Conservation (phyloP, 2,797 vertebrate species). For the Luscinia megarhynchos region DNA sequence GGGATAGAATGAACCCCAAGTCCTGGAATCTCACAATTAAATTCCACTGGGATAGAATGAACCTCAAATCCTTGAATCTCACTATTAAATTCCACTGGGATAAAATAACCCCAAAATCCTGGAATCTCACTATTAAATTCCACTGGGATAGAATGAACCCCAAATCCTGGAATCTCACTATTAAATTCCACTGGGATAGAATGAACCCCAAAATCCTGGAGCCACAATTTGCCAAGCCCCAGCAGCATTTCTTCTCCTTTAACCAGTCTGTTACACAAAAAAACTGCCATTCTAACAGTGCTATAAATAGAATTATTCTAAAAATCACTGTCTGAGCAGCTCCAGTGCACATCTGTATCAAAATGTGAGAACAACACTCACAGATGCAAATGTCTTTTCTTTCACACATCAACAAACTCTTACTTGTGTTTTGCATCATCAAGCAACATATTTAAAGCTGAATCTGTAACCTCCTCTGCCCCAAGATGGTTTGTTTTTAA, state of each 20-base stretch:
- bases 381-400: not conserved
- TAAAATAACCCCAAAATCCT: rapidly evolving
- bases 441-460: not conserved
- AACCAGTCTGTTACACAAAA: not conserved
- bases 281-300: not conserved
- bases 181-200: not conserved
- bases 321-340: not conserved
- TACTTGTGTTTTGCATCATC: not conserved
- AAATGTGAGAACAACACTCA: not conserved
- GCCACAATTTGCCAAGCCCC: not conserved
- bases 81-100: not conserved
- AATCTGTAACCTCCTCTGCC: not conserved
- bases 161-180: not conserved
- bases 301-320: not conserved
- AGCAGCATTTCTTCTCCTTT: not conserved
- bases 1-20: rapidly evolving
- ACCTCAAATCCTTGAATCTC: rapidly evolving
- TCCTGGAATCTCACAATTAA: rapidly evolving
- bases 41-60: not conserved
- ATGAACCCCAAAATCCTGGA: not conserved
- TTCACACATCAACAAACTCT: not conserved
- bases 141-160: not conserved
- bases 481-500: not conserved
- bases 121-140: rapidly evolving
- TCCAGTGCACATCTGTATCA: not conserved